Conservation (phyloP, 92 coral and sea anemone species). For the Zoanthus gigantus region DNA sequence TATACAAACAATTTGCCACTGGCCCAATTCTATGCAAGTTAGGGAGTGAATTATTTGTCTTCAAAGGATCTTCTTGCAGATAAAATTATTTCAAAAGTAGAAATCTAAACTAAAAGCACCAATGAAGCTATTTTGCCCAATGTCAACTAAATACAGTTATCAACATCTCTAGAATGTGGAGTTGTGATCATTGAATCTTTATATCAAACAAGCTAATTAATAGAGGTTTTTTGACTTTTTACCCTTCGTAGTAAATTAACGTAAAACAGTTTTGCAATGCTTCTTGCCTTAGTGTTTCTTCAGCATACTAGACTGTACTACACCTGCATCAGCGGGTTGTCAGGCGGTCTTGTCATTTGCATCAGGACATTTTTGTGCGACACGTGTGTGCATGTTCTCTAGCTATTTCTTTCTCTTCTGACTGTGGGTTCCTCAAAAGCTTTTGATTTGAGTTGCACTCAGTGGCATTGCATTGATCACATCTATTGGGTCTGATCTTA, state of each 20-base stretch:
- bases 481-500: slow-evolving; percentile 17
- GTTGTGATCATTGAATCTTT: slow-evolving; percentile 10
- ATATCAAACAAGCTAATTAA: slow-evolving; percentile 6
- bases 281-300: slow-evolving; percentile 33
- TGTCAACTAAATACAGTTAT: not conserved
- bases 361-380: slow-evolving; percentile 25
- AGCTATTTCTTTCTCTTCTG: slow-evolving; percentile 34
- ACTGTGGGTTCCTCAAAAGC: slow-evolving; percentile 32
- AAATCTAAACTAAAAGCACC: slow-evolving; percentile 2
- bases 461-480: slow-evolving; percentile 10
- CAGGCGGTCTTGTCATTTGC: slow-evolving; percentile 20
- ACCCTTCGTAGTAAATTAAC: not conserved
- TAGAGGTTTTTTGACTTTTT: not conserved
- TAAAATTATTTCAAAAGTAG: slow-evolving; percentile 4
- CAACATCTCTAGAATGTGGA: slow-evolving; percentile 15
- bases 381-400: slow-evolving; percentile 27
- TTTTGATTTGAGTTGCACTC: slow-evolving; percentile 27
- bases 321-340: not conserved
- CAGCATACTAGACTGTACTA: too few species aligned
- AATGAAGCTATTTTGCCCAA: not conserved
- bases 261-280: slow-evolving; percentile 31
- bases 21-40: not conserved
- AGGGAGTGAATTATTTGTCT: slow-evolving; percentile 12
- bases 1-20: not conserved
- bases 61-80: slow-evolving; percentile 2